These are phyloP conservation scores for Choreutis nemorana DNA, from an alignment of 2,888 invertebrate species.

Conservation along the genomic window DNA sequence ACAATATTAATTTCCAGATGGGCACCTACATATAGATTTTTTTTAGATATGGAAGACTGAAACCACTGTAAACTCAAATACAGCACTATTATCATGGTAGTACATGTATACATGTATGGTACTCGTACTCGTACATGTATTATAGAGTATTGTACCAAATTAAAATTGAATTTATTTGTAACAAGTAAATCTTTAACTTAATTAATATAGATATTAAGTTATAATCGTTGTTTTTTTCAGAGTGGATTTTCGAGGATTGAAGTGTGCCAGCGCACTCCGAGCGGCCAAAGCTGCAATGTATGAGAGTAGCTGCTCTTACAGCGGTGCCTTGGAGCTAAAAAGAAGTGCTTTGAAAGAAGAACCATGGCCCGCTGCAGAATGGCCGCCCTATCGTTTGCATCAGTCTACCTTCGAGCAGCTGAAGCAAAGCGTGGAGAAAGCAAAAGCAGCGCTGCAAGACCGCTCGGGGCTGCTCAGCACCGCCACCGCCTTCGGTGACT, in stretches of 20 bases:
- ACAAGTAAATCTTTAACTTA: too few relatives aligned
- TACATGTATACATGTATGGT: too few relatives aligned
- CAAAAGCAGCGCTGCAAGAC: conserved; percentile 85
- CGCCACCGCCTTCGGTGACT: conserved; percentile 76
- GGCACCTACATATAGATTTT: too few relatives aligned
- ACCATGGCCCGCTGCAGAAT: conserved; percentile 71
- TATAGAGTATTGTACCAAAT: too few relatives aligned
- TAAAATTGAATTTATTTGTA: too few relatives aligned
- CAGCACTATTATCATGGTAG: too few relatives aligned
- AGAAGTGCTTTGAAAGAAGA: conserved; percentile 68
- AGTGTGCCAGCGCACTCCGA: conserved; percentile 47
- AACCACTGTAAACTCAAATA: too few relatives aligned
- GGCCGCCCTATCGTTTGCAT: conserved; percentile 82
- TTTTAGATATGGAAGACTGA: too few relatives aligned
- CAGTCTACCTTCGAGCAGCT: conserved; percentile 90
- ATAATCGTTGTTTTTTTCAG: conserved; percentile 18
- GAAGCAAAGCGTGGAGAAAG: conserved; percentile 90
- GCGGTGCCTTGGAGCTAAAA: conserved; percentile 82
- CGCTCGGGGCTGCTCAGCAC: conserved; percentile 73
- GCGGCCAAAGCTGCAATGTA: conserved; percentile 74
- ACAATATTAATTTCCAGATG: too few relatives aligned
- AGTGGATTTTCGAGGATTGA: conserved; percentile 47
- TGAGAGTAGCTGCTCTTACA: conserved; percentile 94
- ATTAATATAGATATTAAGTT: not conserved
- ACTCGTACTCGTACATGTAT: too few relatives aligned